Base-by-base conservation (phyloP, 1,140 invertebrate species). In the Metopolophium dirhodum region DNA sequence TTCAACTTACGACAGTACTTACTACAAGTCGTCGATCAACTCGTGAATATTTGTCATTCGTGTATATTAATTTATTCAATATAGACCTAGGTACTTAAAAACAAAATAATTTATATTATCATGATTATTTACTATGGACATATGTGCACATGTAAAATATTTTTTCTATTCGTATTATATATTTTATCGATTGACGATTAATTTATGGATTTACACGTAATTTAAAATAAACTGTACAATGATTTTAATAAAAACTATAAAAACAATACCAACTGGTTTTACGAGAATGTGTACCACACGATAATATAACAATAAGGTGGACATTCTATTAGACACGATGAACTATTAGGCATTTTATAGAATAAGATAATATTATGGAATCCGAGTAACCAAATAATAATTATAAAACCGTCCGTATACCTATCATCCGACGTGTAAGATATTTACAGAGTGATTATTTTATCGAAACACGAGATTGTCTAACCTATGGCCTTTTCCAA, bases 11-110 rank as follows among this genome's bases (percentile, higher is more conserved):
- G 77, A 92, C 23, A 35, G 7, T 49, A n/a, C 22, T 51, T 92
- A 92, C 23, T 92, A 51, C 23, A 35, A 45, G 22, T 37, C 91
- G 11, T 90, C 88, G 37, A 61, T 90, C 9, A 90, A 90, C 9
- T 90, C 51, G 88, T 90, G 54, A 89, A 89, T 77, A 77, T n/a
- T 7, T 47, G 45, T 35, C 14, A 77, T n/a, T 77, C 30, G 22
- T 77, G 61, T 77, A 7, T 35, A 77, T 77, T 77, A 51, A 51
- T 51, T n/a, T 77, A n/a, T 77, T 35, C 14, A 18, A 77, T 77
- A n/a, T 18, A 77, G 30, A 77, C 14, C 6, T 77, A n/a, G 30
- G 61, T n/a, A n/a, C 14, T n/a, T 77, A 18, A 77, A 77, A 77
- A 20, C n/a, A 4, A 18, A 77, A 77, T 26, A 77, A 20, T n/a